phyloP scores from a whole-genome alignment of 2,797 vertebrate species.

The Gobio occitaniae region DNA sequence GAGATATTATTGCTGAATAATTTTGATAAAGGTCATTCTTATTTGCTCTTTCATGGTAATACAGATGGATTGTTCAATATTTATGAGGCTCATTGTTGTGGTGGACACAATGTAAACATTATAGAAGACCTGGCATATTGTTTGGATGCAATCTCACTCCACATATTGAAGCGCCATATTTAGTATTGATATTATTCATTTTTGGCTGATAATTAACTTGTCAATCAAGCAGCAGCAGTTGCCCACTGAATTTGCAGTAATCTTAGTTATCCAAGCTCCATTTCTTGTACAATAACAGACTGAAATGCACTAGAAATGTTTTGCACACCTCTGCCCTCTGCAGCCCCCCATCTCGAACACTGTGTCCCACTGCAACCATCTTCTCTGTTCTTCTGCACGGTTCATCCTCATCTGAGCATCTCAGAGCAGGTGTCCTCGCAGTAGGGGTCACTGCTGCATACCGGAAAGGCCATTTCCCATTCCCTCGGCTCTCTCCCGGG shows the following conservation, averaged over 20 bases:
- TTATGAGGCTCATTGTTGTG: constrained; percentile 36
- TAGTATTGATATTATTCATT: neutral
- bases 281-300: neutral
- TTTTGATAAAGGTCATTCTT: constrained; percentile 67
- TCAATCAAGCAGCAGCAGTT: constrained; percentile 15
- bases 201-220: neutral
- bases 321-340: neutral
- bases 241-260: neutral
- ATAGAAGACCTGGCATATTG: neutral
- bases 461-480: constrained; percentile 59
- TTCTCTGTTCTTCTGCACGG: neutral
- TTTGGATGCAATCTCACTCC: neutral
- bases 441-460: constrained; percentile 65
- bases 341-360: neutral
- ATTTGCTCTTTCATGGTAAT: constrained; percentile 57
- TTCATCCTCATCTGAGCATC: constrained; percentile 15
- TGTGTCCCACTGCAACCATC: constrained; percentile 8
- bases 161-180: neutral
- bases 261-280: neutral
- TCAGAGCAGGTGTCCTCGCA: constrained; percentile 63
- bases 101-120: constrained; percentile 8
- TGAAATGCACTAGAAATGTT: constrained; percentile 38
- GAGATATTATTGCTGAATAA: constrained; percentile 70
- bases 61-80: constrained; percentile 59
- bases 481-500: constrained; percentile 36